These are phyloP conservation scores for Plumapathes pennacea DNA, from an alignment of 92 coral and sea anemone species.

Conservation along the genomic window DNA sequence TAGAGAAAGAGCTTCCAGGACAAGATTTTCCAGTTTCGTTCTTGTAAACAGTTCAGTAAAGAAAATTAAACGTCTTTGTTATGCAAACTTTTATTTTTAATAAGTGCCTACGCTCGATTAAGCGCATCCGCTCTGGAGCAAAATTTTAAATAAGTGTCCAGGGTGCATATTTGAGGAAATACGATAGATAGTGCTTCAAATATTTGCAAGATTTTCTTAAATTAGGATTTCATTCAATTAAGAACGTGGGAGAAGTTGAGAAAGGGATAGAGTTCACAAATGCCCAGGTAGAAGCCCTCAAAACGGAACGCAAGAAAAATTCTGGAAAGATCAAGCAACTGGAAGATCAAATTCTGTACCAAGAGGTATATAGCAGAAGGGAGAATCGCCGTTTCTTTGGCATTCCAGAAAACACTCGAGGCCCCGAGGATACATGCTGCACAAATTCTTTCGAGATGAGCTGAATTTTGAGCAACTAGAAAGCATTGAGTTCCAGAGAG, in stretches of 20 bases:
- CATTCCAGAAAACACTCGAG: constrained; percentile 2
- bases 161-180: too few relatives aligned
- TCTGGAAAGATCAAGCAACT: constrained; percentile 5
- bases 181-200: too few relatives aligned
- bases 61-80: too few relatives aligned
- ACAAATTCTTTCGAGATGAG: not conserved
- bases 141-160: too few relatives aligned
- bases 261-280: constrained; percentile 1
- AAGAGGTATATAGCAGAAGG: constrained; percentile 5
- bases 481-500: constrained; percentile 8
- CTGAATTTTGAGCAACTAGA: constrained; percentile 2
- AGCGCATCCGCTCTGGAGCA: too few relatives aligned
- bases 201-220: too few relatives aligned
- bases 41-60: too few relatives aligned
- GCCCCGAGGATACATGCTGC: constrained; percentile 1
- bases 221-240: too few relatives aligned
- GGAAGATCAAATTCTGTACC: constrained; percentile 7
- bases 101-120: too few relatives aligned
- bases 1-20: too few relatives aligned
- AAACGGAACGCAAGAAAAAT: constrained; percentile 6
- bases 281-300: not conserved
- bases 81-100: too few relatives aligned
- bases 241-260: not conserved
- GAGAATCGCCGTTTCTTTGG: constrained; percentile 4
- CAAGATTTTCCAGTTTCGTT: too few relatives aligned